Evolutionary conservation across 1,140 invertebrate genomes (phyloP).

Genomic region (Papilio xuthus): DNA sequence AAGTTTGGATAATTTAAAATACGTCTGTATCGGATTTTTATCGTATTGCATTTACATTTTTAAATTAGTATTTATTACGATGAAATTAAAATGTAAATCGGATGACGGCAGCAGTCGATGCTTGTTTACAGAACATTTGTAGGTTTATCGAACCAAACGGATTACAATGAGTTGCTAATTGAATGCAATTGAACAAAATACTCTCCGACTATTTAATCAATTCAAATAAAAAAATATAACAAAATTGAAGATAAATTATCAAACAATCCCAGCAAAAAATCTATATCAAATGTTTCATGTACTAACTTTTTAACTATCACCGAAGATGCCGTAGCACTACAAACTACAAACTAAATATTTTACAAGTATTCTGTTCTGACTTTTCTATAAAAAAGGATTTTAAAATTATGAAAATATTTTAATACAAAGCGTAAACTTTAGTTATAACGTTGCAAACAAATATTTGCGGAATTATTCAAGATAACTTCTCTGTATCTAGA

Average conservation of each 20-base stretch:
- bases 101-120: neutral
- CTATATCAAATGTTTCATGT: neutral
- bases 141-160: neutral
- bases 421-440: neutral
- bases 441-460: neutral
- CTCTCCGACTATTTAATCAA: neutral
- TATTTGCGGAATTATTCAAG: conserved; percentile 17
- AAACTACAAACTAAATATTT: no score
- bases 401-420: neutral
- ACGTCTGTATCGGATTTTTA: neutral
- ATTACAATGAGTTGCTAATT: neutral
- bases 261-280: neutral
- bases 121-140: neutral
- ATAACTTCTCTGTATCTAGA: conserved; percentile 4
- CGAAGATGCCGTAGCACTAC: no score
- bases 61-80: neutral
- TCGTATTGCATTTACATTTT: neutral
- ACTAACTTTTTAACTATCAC: no score
- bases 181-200: neutral
- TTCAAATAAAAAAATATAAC: neutral
- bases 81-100: neutral
- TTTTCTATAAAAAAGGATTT: neutral
- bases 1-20: no score
- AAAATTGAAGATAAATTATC: no score
- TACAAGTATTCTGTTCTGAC: no score